These are phyloP conservation scores for Pocillopora verrucosa DNA, from an alignment of 64 coral and sea anemone genomes.

Conservation along the genomic window DNA sequence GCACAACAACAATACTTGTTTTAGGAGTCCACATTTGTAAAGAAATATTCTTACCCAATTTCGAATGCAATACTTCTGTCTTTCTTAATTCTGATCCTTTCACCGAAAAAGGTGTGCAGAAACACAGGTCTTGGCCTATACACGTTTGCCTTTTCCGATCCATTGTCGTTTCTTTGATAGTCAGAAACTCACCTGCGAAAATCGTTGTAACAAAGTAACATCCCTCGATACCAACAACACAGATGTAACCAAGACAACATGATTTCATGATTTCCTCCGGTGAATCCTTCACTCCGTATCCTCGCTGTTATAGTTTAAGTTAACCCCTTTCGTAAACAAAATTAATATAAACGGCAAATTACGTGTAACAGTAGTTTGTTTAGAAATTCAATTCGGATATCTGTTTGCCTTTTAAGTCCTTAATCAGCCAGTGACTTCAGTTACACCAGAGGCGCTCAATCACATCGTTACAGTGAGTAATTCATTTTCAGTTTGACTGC, in stretches of 20 bases:
- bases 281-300: not conserved
- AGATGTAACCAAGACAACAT: not conserved
- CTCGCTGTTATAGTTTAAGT: not conserved
- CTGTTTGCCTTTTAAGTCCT: not conserved
- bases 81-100: not conserved
- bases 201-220: not conserved
- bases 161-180: not conserved
- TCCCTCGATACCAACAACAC: not conserved
- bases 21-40: constrained; percentile 12
- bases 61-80: not conserved
- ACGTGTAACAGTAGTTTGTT: not conserved
- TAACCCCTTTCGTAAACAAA: not conserved
- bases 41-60: not conserved
- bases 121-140: not conserved
- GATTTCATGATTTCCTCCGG: not conserved
- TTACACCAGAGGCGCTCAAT: not conserved
- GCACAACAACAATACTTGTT: constrained; percentile 10
- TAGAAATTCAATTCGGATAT: not conserved
- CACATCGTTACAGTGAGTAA: not conserved
- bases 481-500: not conserved
- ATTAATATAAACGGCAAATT: not conserved
- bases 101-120: not conserved
- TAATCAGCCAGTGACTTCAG: not conserved
- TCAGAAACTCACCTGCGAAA: not conserved
- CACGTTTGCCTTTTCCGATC: not conserved